Percentiles rank a stretch among this genome's conserved stretches.
Evolutionary conservation across 2,113 vertebrate species (phyloP).

Genomic region (Nerophis lumbriciformis): DNA sequence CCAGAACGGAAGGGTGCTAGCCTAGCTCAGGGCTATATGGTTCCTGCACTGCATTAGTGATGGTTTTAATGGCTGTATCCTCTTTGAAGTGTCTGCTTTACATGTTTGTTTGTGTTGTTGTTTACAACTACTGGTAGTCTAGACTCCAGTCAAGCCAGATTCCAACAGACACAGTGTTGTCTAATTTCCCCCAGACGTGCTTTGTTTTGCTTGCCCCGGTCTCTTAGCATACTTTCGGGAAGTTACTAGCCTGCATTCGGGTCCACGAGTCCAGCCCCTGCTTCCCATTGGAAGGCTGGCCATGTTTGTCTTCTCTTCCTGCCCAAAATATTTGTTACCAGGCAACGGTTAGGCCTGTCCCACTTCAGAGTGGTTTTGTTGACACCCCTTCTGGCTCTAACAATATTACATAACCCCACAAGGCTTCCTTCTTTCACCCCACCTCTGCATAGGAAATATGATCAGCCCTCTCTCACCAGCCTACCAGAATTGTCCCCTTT

Average conservation of each 20-base stretch:
- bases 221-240: slow-evolving; percentile 68
- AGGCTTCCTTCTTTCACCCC: slow-evolving; percentile 47
- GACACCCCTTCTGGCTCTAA: slow-evolving; percentile 67
- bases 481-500: slow-evolving; percentile 38
- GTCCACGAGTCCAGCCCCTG: slow-evolving; percentile 62
- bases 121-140: slow-evolving; percentile 38
- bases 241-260: slow-evolving; percentile 54
- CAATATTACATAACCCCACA: slow-evolving; percentile 64
- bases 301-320: slow-evolving; percentile 68
- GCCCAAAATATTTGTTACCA: slow-evolving; percentile 77
- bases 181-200: slow-evolving; percentile 33
- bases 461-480: slow-evolving; percentile 27
- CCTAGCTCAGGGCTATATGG: too few species aligned
- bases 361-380: slow-evolving; percentile 59
- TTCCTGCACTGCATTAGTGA: background rate
- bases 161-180: slow-evolving; percentile 27
- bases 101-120: slow-evolving; percentile 15
- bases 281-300: slow-evolving; percentile 68
- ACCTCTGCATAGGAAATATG: slow-evolving; percentile 49
- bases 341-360: slow-evolving; percentile 70
- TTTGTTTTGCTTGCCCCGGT: slow-evolving; percentile 67
- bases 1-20: too few species aligned
- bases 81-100: background rate
- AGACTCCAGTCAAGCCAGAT: slow-evolving; percentile 29
- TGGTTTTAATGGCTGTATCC: background rate